Percentiles rank a stretch among this genome's conserved stretches.
Evolutionary conservation across 1,140 invertebrate genomes (phyloP).

Genomic region (Eriocheir sinensis): DNA sequence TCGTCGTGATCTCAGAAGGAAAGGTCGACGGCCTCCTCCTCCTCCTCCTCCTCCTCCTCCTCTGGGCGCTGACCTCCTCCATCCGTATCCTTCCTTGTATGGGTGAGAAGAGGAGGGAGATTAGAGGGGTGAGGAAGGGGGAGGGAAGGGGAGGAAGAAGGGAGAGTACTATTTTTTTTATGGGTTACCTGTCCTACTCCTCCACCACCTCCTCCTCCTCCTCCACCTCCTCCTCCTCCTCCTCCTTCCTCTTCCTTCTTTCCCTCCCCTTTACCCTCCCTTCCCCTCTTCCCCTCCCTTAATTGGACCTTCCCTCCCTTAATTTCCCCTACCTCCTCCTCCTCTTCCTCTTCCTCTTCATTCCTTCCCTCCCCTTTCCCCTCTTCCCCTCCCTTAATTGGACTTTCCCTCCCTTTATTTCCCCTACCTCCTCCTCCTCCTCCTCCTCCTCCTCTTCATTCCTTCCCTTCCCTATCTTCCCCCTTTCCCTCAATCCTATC

Average conservation of each 20-base stretch:
- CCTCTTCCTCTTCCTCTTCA: no score
- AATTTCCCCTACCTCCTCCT: neutral
- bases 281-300: neutral
- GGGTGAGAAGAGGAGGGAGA: neutral
- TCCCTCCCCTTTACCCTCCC: neutral
- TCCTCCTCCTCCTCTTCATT: neutral
- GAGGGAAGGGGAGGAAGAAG: neutral
- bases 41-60: slow-evolving; percentile 1
- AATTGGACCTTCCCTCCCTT: neutral
- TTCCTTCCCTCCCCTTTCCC: no score
- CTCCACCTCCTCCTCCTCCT: neutral
- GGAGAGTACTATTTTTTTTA: neutral
- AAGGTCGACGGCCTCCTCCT: neutral
- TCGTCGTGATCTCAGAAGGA: neutral
- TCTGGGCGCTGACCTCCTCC: neutral
- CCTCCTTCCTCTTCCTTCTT: neutral
- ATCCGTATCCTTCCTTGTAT: neutral
- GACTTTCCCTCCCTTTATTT: no score
- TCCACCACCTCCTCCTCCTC: neutral
- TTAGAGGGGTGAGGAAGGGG: neutral
- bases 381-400: no score
- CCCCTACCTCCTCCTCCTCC: no score
- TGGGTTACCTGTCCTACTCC: neutral
- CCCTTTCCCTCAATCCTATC: no score
- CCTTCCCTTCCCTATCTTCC: no score